Evolutionary conservation across 1,140 invertebrate species (phyloP), one percentile per base, ranked within the genome.

Genomic region (Druon quercuslanigerum): DNA sequence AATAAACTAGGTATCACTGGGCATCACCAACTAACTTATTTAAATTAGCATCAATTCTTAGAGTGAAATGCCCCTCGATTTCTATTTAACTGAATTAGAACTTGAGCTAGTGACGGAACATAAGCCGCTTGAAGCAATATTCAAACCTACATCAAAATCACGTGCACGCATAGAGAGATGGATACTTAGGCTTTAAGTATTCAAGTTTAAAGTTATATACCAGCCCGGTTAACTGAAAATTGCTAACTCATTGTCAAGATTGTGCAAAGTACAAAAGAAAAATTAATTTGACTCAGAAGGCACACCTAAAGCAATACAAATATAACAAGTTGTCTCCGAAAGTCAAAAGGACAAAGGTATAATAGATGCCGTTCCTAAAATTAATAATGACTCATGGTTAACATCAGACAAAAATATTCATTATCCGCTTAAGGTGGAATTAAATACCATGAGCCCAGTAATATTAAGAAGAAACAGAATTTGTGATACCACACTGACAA

Each of bases 211-310:
- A 56, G 16, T n/a, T n/a, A 9, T 14, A 9, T 56, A 16, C 8
- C 16, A n/a, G 17, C 2, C 52, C 2, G 86, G 85, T 9, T 87
- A 88, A 78, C 46, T 72, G 25, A 90, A 90, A 52, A 86, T 89
- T 19, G 85, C 88, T 9, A 87, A 90, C 74, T 56, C 84, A 17
- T 54, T 89, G 20, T 90, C 88, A 57, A 72, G 87, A 52, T 74
- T 88, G 50, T 80, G 74, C 40, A 50, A 50, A 19, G 19, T 20
- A 46, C 19, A 33, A 16, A 33, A 66, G 13, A 14, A 33, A 19
- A 16, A 46, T 19, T 25, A 50, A 1, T 50, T 71, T 20, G 57
- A 74, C 40, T 33, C 25, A 33, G 5, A 5, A 33, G 9, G 25
- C 54, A 70, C 33, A 56, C 14, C 50, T n/a, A n/a, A 33, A 72